These are phyloP conservation scores for Hirudo medicinalis DNA, from an alignment of 1,140 invertebrate genomes.

Conservation along the genomic window DNA sequence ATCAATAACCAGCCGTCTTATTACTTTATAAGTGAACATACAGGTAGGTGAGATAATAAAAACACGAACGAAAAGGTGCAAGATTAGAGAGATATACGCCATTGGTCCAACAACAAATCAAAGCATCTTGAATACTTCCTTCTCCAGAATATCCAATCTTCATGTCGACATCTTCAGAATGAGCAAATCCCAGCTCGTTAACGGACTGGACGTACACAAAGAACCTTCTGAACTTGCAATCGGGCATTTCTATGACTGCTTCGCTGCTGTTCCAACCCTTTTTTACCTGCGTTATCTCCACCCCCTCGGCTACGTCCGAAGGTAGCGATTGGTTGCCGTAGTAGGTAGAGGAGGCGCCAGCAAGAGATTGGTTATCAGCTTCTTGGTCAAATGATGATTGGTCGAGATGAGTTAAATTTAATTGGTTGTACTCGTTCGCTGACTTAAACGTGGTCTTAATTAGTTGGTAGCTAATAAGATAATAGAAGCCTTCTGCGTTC, in stretches of 20 bases:
- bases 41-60: no score
- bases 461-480: slow-evolving; percentile 18
- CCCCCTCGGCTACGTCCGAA: background rate
- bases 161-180: background rate
- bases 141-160: slow-evolving; percentile 21
- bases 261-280: slow-evolving; percentile 17
- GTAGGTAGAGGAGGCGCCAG: background rate
- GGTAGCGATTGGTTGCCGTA: background rate
- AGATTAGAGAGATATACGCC: no score
- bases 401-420: background rate
- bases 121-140: slow-evolving; percentile 14
- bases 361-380: background rate
- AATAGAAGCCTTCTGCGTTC: slow-evolving; percentile 20
- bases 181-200: slow-evolving; percentile 18
- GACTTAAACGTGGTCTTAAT: background rate
- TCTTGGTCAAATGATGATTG: background rate
- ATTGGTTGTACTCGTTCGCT: background rate
- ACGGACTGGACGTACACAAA: slow-evolving; percentile 12
- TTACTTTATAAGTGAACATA: no score
- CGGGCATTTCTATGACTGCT: slow-evolving; percentile 12
- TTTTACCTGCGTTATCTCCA: slow-evolving; percentile 7
- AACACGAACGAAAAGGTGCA: no score
- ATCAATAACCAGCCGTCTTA: no score
- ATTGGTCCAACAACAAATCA: no score
- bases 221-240: slow-evolving; percentile 16